Evolutionary conservation across 2,888 invertebrate genomes (phyloP).

Genomic region (Tortrix viridana): DNA sequence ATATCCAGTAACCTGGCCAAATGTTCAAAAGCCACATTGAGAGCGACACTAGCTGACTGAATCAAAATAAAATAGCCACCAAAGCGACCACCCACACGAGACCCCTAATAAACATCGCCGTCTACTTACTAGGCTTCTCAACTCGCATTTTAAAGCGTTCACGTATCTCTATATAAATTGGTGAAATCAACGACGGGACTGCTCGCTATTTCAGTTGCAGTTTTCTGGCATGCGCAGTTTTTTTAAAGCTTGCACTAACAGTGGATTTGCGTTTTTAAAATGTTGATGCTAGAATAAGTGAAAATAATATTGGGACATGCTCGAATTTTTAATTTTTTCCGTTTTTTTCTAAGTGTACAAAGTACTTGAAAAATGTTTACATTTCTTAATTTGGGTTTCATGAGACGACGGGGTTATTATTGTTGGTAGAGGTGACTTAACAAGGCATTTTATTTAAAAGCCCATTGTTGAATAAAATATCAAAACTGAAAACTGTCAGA

Average conservation of each 20-base stretch:
- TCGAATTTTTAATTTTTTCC: background rate
- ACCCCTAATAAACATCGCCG: conserved; percentile 22
- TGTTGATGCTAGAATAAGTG: background rate
- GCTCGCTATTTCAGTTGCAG: conserved; percentile 39
- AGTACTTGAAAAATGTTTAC: background rate
- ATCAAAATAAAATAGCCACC: conserved; percentile 40
- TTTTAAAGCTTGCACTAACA: conserved; percentile 9
- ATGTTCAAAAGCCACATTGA: conserved; percentile 40
- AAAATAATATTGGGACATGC: background rate
- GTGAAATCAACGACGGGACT: conserved; percentile 30
- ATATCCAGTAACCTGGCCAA: conserved; percentile 36
- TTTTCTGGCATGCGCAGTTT: conserved; percentile 33
- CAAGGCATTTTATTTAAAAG: too few species aligned
- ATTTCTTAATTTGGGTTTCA: background rate
- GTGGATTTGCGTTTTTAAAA: conserved; percentile 21
- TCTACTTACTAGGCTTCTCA: conserved; percentile 28
- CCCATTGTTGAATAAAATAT: too few species aligned
- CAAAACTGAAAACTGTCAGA: too few species aligned
- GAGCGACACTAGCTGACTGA: conserved; percentile 42
- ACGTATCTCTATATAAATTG: conserved; percentile 36
- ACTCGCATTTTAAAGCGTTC: conserved; percentile 25
- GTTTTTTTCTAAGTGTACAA: background rate
- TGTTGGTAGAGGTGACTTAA: too few species aligned
- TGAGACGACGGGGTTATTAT: too few species aligned
- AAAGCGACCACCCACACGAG: conserved; percentile 38